phyloP scores from a whole-genome alignment of 2,888 invertebrate genomes.

The Celastrina argiolus region DNA sequence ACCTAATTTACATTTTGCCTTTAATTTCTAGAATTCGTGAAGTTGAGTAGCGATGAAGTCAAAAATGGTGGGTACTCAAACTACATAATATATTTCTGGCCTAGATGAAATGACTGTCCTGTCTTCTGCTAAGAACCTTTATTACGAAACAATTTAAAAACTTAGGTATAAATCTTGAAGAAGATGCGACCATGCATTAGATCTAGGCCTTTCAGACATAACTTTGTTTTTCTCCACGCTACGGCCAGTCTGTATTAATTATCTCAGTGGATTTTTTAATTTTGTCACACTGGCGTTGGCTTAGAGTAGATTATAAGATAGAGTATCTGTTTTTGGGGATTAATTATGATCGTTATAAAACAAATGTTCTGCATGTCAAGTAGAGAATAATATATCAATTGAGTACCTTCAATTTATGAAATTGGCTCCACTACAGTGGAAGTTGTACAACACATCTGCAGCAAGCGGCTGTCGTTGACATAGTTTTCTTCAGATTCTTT shows the following conservation, averaged over 20 bases:
- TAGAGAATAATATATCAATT: neutral
- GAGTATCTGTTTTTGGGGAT: neutral
- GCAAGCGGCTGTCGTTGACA: constrained; percentile 43
- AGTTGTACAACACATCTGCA: neutral
- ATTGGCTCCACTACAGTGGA: neutral
- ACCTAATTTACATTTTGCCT: neutral
- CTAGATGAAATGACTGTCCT: neutral
- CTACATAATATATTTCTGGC: neutral
- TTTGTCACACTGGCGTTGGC: too few relatives aligned
- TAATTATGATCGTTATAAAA: too few relatives aligned
- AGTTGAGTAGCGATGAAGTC: neutral
- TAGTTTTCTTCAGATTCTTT: constrained; percentile 59
- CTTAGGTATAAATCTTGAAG: neutral
- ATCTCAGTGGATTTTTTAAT: too few relatives aligned
- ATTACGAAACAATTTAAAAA: too few relatives aligned
- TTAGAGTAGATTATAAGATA: neutral
- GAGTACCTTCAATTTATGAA: neutral
- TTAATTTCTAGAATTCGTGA: neutral
- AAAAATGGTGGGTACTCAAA: constrained; percentile 11
- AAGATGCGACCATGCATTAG: neutral
- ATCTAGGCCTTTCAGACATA: neutral
- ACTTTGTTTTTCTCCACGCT: neutral
- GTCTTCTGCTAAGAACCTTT: neutral
- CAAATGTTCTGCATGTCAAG: neutral
- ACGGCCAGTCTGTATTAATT: too few relatives aligned